Evolutionary conservation across 2,888 invertebrate genomes (phyloP), one percentile per base, ranked within the genome.

Genomic region (Agrochola lychnidis): DNA sequence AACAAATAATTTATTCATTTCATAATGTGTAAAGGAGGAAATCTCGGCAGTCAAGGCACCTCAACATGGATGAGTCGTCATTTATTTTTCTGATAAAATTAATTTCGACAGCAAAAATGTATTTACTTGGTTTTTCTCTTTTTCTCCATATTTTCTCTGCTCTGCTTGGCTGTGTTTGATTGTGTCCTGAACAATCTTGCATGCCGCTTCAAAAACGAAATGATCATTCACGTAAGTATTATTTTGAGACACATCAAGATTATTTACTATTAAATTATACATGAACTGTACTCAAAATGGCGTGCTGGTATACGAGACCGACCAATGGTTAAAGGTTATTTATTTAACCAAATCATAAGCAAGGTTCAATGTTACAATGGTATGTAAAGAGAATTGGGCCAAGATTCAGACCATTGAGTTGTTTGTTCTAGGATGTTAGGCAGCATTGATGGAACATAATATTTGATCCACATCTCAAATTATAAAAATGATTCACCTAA

Each of bases 151-250:
- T 97, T 97, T 98, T 97, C 97, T 98, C 98, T 98, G 98, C 98
- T 98, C 98, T 98, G 98, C 98, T 98, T 98, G 98, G 97, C 97
- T 97, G 98, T 98, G 98, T 97, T 97, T 98, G 98, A 98, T 98
- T 98, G 98, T 97, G 97, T 97, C 97, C 97, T 97, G 97, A 97
- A 97, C 97, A 97, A 97, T 97, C 97, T 97, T 97, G 97, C 97
- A 98, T 98, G 98, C 97, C 97, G 98, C 98, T 97, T 97, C 97
- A 97, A 97, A 97, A 97, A 97, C 97, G 97, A 97, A 97, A 97
- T 96, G 96, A 97, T 97, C 97, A 97, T 97, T 97, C 97, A 98
- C 98, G 98, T 98, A 98, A 98, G 98, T 98, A 98, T 97, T 97
- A 96, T 96, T 96, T 96, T 96, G 96, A 95, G 95, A 96, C 96